Percentiles rank a stretch among this genome's conserved stretches.
Evolutionary conservation across 2,113 vertebrate species (phyloP).

Genomic region (Channa argus): DNA sequence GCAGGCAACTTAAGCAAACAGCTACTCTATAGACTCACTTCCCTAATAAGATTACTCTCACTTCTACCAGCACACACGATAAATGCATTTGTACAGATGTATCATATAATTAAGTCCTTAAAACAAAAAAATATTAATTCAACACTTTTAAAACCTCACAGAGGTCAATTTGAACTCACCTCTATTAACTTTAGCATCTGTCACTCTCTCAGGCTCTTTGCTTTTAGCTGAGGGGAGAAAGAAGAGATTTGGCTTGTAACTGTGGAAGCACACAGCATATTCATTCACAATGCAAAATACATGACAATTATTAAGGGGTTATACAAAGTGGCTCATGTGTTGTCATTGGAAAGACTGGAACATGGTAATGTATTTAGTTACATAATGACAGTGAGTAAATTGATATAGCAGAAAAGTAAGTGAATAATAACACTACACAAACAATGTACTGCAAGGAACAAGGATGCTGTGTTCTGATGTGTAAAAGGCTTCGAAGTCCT

Average conservation of each 20-base stretch:
- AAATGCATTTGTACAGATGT: not conserved
- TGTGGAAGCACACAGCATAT: slow-evolving; percentile 15
- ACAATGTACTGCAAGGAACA: too few species aligned
- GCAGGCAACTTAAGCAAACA: slow-evolving; percentile 3
- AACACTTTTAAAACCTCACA: slow-evolving; percentile 13
- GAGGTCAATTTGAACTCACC: slow-evolving; percentile 81
- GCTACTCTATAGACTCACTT: not conserved
- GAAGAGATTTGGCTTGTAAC: slow-evolving; percentile 43
- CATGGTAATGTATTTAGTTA: slow-evolving; percentile 13
- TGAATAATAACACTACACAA: not conserved
- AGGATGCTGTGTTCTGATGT: not conserved
- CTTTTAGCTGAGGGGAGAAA: slow-evolving; percentile 88
- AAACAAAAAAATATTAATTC: not conserved
- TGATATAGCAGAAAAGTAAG: not conserved
- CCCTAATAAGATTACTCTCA: not conserved
- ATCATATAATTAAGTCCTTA: not conserved
- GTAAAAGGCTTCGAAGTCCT: slow-evolving; percentile 27
- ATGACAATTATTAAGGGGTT: not conserved
- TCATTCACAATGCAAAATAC: slow-evolving; percentile 23
- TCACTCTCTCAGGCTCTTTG: slow-evolving; percentile 91
- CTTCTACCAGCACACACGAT: not conserved
- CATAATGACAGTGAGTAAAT: slow-evolving; percentile 17
- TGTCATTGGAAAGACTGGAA: slow-evolving; percentile 15
- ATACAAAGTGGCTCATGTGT: not conserved
- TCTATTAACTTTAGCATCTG: slow-evolving; percentile 88